Evolutionary conservation across 2,888 invertebrate species (phyloP).

Genomic region (Apodemia mormo): DNA sequence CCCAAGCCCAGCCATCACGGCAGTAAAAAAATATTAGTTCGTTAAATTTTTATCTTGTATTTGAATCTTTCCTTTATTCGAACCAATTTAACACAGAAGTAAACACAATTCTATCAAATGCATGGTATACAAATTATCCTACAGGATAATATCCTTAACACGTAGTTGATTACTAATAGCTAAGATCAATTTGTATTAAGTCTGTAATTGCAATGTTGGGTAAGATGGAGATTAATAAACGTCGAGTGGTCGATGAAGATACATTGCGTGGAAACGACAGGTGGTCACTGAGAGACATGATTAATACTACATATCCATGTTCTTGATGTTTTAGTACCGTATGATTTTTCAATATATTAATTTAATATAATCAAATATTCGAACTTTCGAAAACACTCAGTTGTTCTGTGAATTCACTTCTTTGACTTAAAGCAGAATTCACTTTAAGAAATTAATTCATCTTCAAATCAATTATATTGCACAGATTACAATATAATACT

Average conservation of each 20-base stretch:
- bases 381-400: no score
- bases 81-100: neutral
- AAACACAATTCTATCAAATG: neutral
- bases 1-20: no score
- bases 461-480: no score
- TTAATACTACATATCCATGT: constrained; percentile 47
- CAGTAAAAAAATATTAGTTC: no score
- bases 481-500: no score
- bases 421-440: no score
- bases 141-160: neutral
- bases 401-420: no score
- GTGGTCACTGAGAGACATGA: constrained; percentile 61
- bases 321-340: neutral
- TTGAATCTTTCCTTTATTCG: neutral
- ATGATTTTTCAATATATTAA: neutral
- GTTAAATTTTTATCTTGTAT: no score
- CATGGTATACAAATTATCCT: neutral
- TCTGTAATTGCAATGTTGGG: constrained; percentile 40
- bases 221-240: constrained; percentile 61
- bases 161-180: constrained; percentile 9
- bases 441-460: no score
- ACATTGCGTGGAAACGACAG: constrained; percentile 69
- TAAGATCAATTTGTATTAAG: constrained; percentile 20
- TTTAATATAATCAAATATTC: no score
- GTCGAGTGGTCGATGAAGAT: constrained; percentile 62